Percentiles rank a stretch among this genome's conserved stretches.
These are phyloP conservation scores for Hyles lineata DNA, from an alignment of 2,888 invertebrate species.

Conservation along the genomic window DNA sequence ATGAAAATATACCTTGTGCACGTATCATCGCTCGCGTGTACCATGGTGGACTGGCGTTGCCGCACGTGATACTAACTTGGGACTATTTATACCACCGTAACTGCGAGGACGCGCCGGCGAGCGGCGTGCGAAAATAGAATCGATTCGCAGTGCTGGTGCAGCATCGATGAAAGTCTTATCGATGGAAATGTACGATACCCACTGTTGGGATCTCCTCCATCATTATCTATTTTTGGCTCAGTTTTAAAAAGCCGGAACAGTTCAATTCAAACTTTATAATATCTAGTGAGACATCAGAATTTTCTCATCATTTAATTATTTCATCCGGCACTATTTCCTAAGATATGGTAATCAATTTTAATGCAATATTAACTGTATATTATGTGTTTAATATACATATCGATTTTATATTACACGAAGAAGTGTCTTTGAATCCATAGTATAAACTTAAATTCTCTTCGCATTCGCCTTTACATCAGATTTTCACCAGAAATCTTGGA, in stretches of 20 bases:
- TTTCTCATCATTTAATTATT: too few relatives aligned
- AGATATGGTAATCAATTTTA: too few relatives aligned
- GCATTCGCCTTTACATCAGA: not conserved
- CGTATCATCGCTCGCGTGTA: not conserved
- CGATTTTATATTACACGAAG: too few relatives aligned
- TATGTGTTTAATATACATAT: too few relatives aligned
- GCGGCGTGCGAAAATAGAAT: constrained; percentile 56
- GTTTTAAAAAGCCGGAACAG: too few relatives aligned
- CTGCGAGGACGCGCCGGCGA: constrained; percentile 62
- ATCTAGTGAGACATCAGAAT: too few relatives aligned
- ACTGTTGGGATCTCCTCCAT: not conserved
- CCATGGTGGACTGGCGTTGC: constrained; percentile 3
- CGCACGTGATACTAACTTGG: constrained; percentile 29
- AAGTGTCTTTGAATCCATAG: not conserved
- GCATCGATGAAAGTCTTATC: not conserved
- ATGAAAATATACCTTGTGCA: not conserved
- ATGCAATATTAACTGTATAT: too few relatives aligned
- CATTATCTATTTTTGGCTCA: too few relatives aligned
- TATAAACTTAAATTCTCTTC: not conserved
- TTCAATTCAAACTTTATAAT: too few relatives aligned
- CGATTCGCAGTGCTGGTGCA: not conserved
- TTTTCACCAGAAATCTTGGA: not conserved
- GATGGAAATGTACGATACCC: not conserved
- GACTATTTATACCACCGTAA: constrained; percentile 67
- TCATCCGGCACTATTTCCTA: too few relatives aligned